These are phyloP conservation scores for Solenopsis fugax DNA, from an alignment of 1,140 invertebrate species.

Conservation along the genomic window DNA sequence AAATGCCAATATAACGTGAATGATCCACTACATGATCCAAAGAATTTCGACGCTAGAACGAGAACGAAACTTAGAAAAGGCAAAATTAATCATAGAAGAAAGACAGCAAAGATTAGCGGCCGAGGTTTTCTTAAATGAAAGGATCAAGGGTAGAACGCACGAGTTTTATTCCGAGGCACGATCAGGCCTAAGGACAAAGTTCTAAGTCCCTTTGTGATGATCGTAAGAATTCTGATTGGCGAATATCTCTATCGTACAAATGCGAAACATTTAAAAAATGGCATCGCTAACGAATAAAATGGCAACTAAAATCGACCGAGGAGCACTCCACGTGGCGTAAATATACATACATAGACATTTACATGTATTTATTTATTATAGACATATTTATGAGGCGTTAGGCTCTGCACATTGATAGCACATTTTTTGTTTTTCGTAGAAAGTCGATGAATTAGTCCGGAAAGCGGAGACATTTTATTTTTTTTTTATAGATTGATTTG, in stretches of 20 bases:
- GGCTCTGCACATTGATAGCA: conserved; percentile 63
- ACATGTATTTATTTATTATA: conserved; percentile 79
- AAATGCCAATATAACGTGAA: not conserved
- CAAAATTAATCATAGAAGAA: not conserved
- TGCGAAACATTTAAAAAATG: conserved; percentile 22
- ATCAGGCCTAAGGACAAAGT: conserved; percentile 73
- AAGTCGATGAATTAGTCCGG: not conserved
- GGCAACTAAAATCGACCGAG: conserved; percentile 72
- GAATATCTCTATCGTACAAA: conserved; percentile 42
- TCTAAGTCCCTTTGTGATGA: conserved; percentile 60
- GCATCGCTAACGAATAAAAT: conserved; percentile 64
- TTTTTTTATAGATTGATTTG: conserved; percentile 24
- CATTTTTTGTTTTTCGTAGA: conserved; percentile 18
- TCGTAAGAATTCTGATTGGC: conserved; percentile 41
- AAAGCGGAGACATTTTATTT: not conserved
- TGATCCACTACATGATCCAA: not conserved
- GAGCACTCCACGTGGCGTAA: conserved; percentile 61
- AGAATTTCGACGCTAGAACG: not conserved
- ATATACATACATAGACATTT: conserved; percentile 70
- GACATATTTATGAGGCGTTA: conserved; percentile 70
- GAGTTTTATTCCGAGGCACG: conserved; percentile 28
- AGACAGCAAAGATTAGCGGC: not conserved
- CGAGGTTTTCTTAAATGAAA: conserved; percentile 20
- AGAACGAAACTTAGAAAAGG: not conserved
- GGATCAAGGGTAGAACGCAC: not conserved